Conservation (phyloP, 2,113 vertebrate species). For the Phoenicopterus ruber region DNA sequence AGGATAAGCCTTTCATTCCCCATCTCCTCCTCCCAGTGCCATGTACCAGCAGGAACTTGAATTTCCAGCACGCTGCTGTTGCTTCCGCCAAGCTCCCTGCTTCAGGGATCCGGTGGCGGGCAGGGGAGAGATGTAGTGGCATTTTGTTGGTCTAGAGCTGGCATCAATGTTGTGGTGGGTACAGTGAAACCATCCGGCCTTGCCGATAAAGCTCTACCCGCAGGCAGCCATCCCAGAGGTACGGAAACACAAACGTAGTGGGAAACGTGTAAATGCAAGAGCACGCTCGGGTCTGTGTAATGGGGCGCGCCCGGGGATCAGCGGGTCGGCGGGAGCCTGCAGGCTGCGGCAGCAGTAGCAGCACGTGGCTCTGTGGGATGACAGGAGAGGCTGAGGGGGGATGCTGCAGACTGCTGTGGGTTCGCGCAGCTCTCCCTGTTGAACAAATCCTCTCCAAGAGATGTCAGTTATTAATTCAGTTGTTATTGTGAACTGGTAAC, state of each 20-base stretch:
- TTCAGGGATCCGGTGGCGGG: background rate
- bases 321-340: no score
- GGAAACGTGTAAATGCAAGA: background rate
- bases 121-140: rapidly evolving
- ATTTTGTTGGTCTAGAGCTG: background rate
- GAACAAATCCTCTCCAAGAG: background rate
- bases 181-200: background rate
- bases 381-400: background rate
- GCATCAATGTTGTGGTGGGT: rapidly evolving
- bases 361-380: background rate
- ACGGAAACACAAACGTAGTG: rapidly evolving
- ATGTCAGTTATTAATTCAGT: background rate
- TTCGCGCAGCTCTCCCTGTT: background rate
- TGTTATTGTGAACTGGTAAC: background rate
- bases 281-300: rapidly evolving
- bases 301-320: rapidly evolving
- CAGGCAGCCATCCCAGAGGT: background rate
- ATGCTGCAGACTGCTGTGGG: background rate
- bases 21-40: background rate
- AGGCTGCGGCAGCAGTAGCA: background rate
- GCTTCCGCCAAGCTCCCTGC: background rate
- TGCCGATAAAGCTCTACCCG: background rate
- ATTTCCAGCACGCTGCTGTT: background rate
- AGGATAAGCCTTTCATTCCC: background rate
- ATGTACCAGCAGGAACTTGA: background rate